A percentile compares a stretch with the other conserved stretches of the same genome.
Evolutionary conservation across 2,113 vertebrate genomes (phyloP).

Genomic region (Tupaia tana): DNA sequence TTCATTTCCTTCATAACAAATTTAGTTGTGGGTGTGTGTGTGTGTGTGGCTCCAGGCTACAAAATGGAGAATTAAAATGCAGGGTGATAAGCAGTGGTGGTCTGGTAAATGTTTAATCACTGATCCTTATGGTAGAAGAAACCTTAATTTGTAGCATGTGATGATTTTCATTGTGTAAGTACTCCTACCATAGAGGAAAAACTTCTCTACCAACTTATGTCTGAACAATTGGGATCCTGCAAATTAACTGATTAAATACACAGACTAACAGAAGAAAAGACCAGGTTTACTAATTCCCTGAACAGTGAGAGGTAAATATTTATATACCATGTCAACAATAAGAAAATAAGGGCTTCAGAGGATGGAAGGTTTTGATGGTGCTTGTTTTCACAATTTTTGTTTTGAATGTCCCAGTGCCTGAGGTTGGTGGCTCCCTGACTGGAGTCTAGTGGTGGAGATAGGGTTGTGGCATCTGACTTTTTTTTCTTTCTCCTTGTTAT

Average conservation of each 20-base stretch:
- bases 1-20: conserved; percentile 7
- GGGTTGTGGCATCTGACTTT: neutral
- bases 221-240: neutral
- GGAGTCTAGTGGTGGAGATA: neutral
- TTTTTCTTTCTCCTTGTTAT: too few species aligned
- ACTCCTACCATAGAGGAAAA: neutral
- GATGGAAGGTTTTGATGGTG: neutral
- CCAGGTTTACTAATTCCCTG: neutral
- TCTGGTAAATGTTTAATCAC: neutral
- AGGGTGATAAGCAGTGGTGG: neutral
- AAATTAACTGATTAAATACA: neutral
- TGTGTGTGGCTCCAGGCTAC: too few species aligned
- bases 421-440: neutral
- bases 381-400: neutral
- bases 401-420: neutral
- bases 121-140: neutral
- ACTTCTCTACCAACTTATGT: neutral
- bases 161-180: neutral
- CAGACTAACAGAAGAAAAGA: neutral
- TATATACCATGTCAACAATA: neutral
- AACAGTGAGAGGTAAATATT: neutral
- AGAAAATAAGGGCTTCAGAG: neutral
- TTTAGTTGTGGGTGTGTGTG: neutral
- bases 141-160: neutral
- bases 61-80: neutral